Evolutionary conservation across 2,888 invertebrate genomes (phyloP).

Genomic region (Schizotus pectinicornis): DNA sequence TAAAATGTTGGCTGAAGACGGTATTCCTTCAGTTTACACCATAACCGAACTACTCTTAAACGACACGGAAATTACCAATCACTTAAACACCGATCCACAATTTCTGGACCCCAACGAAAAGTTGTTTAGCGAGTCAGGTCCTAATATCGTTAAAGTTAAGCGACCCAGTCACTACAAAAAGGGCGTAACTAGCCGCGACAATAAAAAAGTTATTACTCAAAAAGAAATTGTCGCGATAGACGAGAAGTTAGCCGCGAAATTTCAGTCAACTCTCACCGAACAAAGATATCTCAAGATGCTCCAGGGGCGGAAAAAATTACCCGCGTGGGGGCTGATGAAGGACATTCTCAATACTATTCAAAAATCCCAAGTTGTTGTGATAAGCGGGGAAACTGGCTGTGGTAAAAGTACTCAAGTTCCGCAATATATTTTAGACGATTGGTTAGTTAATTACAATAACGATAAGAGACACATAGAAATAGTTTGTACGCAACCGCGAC

Average conservation of each 20-base stretch:
- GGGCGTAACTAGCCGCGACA: constrained; percentile 64
- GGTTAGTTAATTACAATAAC: constrained; percentile 68
- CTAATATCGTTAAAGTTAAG: constrained; percentile 11
- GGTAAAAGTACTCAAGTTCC: constrained; percentile 92
- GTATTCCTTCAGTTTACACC: constrained; percentile 75
- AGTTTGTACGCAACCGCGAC: constrained; percentile 89
- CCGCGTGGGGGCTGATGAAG: constrained; percentile 74
- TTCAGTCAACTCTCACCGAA: constrained; percentile 66
- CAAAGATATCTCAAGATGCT: constrained; percentile 72
- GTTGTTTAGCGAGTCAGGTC: constrained; percentile 48
- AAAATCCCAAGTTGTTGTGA: constrained; percentile 71
- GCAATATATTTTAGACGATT: constrained; percentile 90
- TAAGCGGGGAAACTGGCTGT: constrained; percentile 85
- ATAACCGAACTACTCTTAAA: constrained; percentile 74
- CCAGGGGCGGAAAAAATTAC: constrained; percentile 67
- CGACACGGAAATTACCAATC: constrained; percentile 69
- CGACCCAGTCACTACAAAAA: constrained; percentile 71
- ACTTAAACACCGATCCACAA: constrained; percentile 65
- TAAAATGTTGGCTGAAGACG: constrained; percentile 67
- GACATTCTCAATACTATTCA: constrained; percentile 72
- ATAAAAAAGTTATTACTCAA: constrained; percentile 60
- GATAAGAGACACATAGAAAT: constrained; percentile 75
- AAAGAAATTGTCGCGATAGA: constrained; percentile 68
- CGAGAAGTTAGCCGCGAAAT: constrained; percentile 66
- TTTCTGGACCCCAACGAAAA: constrained; percentile 66